A percentile compares a stretch with the other conserved stretches of the same genome.
phyloP scores from a whole-genome alignment of 1,140 invertebrate species.

The Scaptomyza graminum region DNA sequence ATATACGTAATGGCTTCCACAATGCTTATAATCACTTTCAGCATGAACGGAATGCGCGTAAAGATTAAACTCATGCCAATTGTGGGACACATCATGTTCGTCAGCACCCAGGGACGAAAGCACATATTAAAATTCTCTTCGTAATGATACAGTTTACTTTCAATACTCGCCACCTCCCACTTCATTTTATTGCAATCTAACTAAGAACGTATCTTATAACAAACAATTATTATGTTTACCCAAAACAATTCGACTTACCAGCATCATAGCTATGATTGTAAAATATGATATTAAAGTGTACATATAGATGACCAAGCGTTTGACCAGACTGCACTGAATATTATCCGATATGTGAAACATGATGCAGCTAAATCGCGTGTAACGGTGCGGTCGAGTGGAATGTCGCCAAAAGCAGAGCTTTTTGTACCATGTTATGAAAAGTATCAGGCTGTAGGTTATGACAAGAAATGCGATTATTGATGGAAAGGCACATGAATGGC shows the following conservation, averaged over 20 bases:
- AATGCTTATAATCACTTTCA: slow-evolving; percentile 90
- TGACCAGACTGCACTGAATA: slow-evolving; percentile 33
- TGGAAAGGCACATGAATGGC: fast-evolving
- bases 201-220: slow-evolving; percentile 11
- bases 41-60: slow-evolving; percentile 91
- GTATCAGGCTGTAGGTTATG: slow-evolving; percentile 52
- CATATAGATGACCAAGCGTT: slow-evolving; percentile 48
- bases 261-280: slow-evolving; percentile 86
- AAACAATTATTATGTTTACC: not conserved
- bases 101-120: slow-evolving; percentile 89
- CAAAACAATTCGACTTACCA: slow-evolving; percentile 82
- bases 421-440: slow-evolving; percentile 82
- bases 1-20: slow-evolving; percentile 88
- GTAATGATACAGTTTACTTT: slow-evolving; percentile 52
- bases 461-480: not conserved
- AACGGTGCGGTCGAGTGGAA: slow-evolving; percentile 85
- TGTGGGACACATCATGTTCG: slow-evolving; percentile 90
- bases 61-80: slow-evolving; percentile 92
- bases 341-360: slow-evolving; percentile 63
- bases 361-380: slow-evolving; percentile 85
- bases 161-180: slow-evolving; percentile 35
- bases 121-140: slow-evolving; percentile 66
- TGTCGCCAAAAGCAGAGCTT: slow-evolving; percentile 83
- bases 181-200: slow-evolving; percentile 18
- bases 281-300: slow-evolving; percentile 85